Conservation (phyloP, 2,797 vertebrate species). For the Enteromius mattozi region DNA sequence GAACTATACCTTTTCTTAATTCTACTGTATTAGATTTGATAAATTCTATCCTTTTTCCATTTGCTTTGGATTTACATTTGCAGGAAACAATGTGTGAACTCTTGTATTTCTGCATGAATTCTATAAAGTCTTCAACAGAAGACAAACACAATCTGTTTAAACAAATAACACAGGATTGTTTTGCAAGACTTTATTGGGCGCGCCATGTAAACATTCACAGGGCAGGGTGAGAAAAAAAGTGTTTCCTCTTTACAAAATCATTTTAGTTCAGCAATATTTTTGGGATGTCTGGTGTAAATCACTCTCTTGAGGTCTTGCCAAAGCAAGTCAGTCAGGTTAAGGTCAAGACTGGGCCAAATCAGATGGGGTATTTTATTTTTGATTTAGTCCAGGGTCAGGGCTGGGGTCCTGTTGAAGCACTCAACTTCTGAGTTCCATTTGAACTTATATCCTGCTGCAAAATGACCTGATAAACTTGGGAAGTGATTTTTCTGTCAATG, state of each 20-base stretch:
- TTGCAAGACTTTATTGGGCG: background rate
- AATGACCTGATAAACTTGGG: slow-evolving; percentile 22
- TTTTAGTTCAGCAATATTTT: slow-evolving; percentile 8
- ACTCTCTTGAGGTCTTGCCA: background rate
- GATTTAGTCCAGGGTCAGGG: background rate
- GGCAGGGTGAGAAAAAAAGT: background rate
- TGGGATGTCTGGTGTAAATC: background rate
- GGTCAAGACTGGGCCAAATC: slow-evolving; percentile 9
- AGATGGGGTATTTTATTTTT: slow-evolving; percentile 15
- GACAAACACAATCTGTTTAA: background rate
- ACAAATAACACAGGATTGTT: background rate
- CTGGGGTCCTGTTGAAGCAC: background rate
- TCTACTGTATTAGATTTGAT: background rate
- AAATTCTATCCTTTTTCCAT: background rate
- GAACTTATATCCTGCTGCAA: slow-evolving; percentile 25
- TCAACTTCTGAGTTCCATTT: background rate
- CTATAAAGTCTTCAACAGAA: background rate
- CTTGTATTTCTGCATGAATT: background rate
- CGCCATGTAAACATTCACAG: background rate
- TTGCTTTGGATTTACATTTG: background rate
- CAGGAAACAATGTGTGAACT: slow-evolving; percentile 7
- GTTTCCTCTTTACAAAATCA: background rate
- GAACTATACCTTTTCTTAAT: background rate
- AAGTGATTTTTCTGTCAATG: slow-evolving; percentile 33
- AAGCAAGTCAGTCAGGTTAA: background rate